Evolutionary conservation across 1,140 invertebrate species (phyloP).

Genomic region (Phenacoccus solenopsis): DNA sequence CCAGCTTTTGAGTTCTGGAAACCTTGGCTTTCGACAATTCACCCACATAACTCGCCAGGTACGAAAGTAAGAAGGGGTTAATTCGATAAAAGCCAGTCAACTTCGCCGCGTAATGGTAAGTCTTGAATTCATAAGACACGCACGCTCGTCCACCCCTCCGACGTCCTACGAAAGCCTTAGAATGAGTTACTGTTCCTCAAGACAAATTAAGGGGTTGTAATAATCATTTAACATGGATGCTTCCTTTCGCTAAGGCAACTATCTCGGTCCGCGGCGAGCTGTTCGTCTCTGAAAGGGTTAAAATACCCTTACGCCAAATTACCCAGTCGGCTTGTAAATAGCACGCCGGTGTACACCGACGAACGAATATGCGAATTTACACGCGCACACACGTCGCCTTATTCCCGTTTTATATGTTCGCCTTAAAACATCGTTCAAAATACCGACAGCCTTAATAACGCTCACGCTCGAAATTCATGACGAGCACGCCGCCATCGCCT

Average conservation of each 20-base stretch:
- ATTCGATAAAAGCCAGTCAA: constrained; percentile 4
- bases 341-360: neutral
- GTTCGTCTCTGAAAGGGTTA: constrained; percentile 5
- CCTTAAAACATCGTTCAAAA: neutral
- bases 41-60: neutral
- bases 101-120: neutral
- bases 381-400: neutral
- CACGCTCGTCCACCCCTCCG: neutral
- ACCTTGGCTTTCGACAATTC: neutral
- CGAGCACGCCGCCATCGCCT: neutral
- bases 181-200: constrained; percentile 7
- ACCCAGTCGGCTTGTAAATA: constrained; percentile 13
- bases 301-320: constrained; percentile 16
- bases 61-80: constrained; percentile 5
- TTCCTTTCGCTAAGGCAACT: constrained; percentile 15
- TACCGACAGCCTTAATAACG: constrained; percentile 8
- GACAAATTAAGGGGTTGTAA: constrained; percentile 15
- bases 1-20: too few species aligned
- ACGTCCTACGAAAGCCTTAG: neutral
- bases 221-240: constrained; percentile 18
- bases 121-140: constrained; percentile 7
- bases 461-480: neutral
- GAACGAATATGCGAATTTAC: neutral
- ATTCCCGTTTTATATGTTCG: neutral
- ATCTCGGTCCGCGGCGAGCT: neutral